Evolutionary conservation across 2,113 vertebrate genomes (phyloP).

Genomic region (Gallinago jamesoni): DNA sequence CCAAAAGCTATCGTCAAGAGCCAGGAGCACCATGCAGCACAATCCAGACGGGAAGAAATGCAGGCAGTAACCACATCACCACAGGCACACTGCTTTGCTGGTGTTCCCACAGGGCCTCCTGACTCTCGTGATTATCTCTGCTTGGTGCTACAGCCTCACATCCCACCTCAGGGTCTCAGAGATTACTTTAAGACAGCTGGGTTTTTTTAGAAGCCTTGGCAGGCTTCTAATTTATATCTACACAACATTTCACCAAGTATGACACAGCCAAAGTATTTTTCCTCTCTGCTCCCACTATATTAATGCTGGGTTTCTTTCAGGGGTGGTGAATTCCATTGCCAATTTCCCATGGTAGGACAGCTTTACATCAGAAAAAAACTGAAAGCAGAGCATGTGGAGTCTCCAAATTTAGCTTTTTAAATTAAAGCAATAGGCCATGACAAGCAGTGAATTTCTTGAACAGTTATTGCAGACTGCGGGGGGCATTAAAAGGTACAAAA

Average conservation of each 20-base stretch:
- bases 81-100: not conserved
- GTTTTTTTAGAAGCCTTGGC: not conserved
- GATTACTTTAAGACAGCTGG: not conserved
- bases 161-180: not conserved
- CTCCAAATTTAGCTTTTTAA: constrained; percentile 35
- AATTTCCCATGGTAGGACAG: not conserved
- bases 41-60: not conserved
- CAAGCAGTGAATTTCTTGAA: constrained; percentile 18
- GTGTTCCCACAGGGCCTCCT: not conserved
- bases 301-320: not conserved
- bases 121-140: not conserved
- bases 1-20: not conserved
- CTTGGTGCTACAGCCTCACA: not conserved
- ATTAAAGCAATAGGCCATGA: constrained; percentile 15
- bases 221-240: not conserved
- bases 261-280: not conserved
- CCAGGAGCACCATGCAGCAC: not conserved
- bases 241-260: not conserved
- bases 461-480: not conserved
- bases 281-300: not conserved
- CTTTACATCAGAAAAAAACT: constrained; percentile 9
- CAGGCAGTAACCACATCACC: not conserved
- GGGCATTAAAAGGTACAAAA: constrained; percentile 29
- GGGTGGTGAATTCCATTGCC: not conserved
- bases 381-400: constrained; percentile 2